Evolutionary conservation across 92 coral and sea anemone genomes (phyloP).

Genomic region (Heliopora coerulea): DNA sequence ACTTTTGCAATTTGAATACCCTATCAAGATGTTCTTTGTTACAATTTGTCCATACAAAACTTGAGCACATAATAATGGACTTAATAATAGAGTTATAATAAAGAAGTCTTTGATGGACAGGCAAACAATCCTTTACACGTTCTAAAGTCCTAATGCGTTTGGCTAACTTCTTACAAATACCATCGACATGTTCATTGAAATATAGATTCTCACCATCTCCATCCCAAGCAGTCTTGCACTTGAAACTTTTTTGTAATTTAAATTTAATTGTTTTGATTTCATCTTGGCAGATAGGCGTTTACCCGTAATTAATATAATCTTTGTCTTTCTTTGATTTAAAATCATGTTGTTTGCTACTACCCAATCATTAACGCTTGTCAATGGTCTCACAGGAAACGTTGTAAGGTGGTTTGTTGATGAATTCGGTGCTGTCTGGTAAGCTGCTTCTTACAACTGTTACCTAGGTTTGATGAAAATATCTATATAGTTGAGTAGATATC

Average conservation of each 20-base stretch:
- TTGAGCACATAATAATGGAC: conserved; percentile 35
- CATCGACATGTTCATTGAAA: conserved; percentile 37
- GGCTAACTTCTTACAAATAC: conserved; percentile 29
- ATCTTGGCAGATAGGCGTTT: conserved; percentile 38
- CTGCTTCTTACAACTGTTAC: too few species aligned
- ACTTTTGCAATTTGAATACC: conserved; percentile 38
- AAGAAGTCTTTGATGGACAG: conserved; percentile 23
- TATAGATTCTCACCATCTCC: conserved; percentile 11
- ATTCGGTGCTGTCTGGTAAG: too few species aligned
- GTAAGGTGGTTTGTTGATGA: too few species aligned
- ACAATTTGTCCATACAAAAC: conserved; percentile 31
- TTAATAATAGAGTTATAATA: conserved; percentile 32
- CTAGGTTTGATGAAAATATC: too few species aligned
- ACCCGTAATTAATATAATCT: conserved; percentile 42
- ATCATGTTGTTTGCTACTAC: conserved; percentile 35
- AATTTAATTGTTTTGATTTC: background rate
- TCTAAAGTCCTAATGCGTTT: conserved; percentile 39
- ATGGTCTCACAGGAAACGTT: too few species aligned
- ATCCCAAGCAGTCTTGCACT: conserved; percentile 15
- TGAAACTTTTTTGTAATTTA: conserved; percentile 22
- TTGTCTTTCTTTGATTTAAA: conserved; percentile 35
- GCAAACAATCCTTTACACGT: conserved; percentile 19
- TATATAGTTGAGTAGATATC: too few species aligned
- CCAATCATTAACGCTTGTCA: conserved; percentile 30
- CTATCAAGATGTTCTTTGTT: conserved; percentile 9